These are phyloP conservation scores for Anaspis maculata DNA, from an alignment of 2,888 invertebrate species.

Conservation along the genomic window DNA sequence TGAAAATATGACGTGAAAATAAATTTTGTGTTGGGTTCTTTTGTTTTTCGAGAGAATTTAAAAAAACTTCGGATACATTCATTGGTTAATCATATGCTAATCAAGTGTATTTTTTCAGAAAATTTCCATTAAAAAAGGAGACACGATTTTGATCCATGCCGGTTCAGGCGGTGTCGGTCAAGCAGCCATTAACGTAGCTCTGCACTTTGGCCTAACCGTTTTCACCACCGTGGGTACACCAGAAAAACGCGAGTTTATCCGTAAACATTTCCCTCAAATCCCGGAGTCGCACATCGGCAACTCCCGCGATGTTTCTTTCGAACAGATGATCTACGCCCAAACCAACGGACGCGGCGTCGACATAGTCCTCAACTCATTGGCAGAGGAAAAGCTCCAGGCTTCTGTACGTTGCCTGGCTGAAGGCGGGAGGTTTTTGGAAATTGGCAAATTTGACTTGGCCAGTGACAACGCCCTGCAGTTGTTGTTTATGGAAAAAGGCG, in stretches of 20 bases:
- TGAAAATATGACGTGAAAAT: too few relatives aligned
- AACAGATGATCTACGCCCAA: conserved; percentile 68
- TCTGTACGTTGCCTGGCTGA: conserved; percentile 51
- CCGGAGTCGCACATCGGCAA: conserved; percentile 45
- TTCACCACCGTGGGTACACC: conserved; percentile 61
- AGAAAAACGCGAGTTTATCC: conserved; percentile 56
- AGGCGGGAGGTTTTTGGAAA: conserved; percentile 67
- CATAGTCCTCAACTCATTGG: conserved; percentile 56
- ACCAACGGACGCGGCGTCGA: conserved; percentile 79
- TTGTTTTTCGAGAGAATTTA: conserved; percentile 44
- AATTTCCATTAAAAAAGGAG: conserved; percentile 8
- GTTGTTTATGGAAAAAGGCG: conserved; percentile 60
- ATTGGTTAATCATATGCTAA: too few relatives aligned
- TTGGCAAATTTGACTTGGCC: conserved; percentile 73
- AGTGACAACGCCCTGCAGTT: conserved; percentile 53
- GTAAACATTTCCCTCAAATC: conserved; percentile 43
- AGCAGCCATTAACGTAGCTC: conserved; percentile 61
- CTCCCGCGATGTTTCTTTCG: conserved; percentile 80
- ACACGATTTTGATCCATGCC: conserved; percentile 46
- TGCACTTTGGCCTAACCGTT: conserved; percentile 53
- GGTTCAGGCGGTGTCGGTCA: conserved; percentile 66
- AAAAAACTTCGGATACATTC: too few relatives aligned
- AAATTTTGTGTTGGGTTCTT: too few relatives aligned
- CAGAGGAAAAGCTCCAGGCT: conserved; percentile 79
- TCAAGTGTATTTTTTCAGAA: conserved; percentile 2